Base-by-base conservation (phyloP, 2,797 vertebrate species). In the Gallinago stenura region DNA sequence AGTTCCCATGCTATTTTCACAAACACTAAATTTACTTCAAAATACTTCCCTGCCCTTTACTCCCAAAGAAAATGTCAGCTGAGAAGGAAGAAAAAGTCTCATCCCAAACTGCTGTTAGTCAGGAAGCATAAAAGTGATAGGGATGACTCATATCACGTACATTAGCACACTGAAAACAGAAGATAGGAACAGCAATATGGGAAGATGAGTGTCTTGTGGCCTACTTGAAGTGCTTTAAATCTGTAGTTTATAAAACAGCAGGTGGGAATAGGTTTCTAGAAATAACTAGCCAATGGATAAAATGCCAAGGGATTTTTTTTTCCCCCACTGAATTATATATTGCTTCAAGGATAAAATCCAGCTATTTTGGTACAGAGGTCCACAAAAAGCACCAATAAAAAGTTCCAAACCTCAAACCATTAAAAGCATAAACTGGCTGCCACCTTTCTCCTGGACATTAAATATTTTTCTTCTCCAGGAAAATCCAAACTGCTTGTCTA, bases 41-140 rank as follows among this genome's bases (percentile, higher is more conserved):
- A 84, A 26, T 71, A 73, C 80, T 90, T 73, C 48, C 48, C 21
- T 87, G 64, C 54, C 48, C 77, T 80, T 93, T 75, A 46, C 5
- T 86, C 35, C 48, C 7, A 33, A 88, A 83, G 48, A 80, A 91
- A 93, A 90, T 66, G 43, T 62, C 57, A 93, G 20, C 33, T 83
- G 70, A 75, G n/a, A 53, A 10, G 46, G 57, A 51, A 51, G 78
- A 50, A 57, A 14, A 37, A 24, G 41, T 62, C 25, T 85, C 28
- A 81, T 48, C 39, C 35, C 51, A 87, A 90, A 71, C 33, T 93
- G 41, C 64, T 76, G 46, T 45, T 68, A 89, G 33, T 65, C 61
- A 84, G 73, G 70, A 94, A 90, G 51, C 54, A 13, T 33, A 82
- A 46, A 81, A 97, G 37, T 69, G 73, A 93, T 31, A 91, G 43